Conservation (phyloP, 1,140 invertebrate genomes). For the Papilio xuthus region DNA sequence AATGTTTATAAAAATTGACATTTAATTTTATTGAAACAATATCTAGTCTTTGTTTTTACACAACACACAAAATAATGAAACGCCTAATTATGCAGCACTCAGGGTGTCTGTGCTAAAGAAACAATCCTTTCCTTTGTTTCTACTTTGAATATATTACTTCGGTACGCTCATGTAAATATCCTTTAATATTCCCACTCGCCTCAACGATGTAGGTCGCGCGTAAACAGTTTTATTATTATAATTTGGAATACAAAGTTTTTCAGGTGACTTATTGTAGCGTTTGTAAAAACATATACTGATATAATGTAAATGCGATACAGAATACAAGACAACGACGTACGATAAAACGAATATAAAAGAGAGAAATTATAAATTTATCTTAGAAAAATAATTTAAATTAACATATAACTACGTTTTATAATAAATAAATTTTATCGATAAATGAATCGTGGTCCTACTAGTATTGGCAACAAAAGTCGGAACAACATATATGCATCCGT, state of each 20-base stretch:
- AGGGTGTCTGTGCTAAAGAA: conserved; percentile 9
- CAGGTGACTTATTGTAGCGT: neutral
- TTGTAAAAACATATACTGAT: neutral
- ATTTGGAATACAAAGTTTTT: neutral
- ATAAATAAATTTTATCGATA: too few relatives aligned
- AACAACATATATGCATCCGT: too few relatives aligned
- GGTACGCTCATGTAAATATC: conserved; percentile 15
- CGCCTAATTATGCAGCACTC: conserved; percentile 20
- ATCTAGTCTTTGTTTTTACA: neutral
- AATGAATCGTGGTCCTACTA: too few relatives aligned
- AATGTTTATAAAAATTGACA: too few relatives aligned
- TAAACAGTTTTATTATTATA: neutral
- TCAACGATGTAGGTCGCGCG: neutral
- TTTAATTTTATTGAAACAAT: neutral
- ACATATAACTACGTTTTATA: too few relatives aligned
- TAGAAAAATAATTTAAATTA: too few relatives aligned
- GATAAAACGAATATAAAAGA: too few relatives aligned
- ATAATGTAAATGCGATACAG: too few relatives aligned
- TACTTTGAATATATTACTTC: neutral
- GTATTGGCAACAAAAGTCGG: too few relatives aligned
- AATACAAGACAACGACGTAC: too few relatives aligned
- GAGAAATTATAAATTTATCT: too few relatives aligned
- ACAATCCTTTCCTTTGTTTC: conserved; percentile 8
- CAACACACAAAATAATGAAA: neutral
- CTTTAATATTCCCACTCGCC: neutral